Evolutionary conservation across 2,113 vertebrate genomes (phyloP).

Genomic region (Hippocampus abdominalis): DNA sequence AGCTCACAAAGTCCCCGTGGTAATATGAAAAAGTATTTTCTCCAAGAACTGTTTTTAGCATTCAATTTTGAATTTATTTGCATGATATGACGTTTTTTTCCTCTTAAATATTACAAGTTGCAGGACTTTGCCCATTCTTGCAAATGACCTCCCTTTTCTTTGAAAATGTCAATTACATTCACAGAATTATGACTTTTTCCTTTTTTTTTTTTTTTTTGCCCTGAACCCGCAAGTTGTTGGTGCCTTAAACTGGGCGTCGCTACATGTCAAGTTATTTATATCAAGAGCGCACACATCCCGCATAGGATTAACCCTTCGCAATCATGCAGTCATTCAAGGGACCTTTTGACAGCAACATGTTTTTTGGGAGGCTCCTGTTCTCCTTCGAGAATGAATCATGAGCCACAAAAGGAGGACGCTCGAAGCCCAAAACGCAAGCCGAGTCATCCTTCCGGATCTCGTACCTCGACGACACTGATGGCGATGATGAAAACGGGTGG

Average conservation of each 20-base stretch:
- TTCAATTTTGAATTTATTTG: too few species aligned
- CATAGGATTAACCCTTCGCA: neutral
- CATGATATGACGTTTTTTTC: too few species aligned
- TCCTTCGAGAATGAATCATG: neutral
- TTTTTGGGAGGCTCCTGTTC: neutral
- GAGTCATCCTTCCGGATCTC: neutral
- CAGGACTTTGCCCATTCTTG: too few species aligned
- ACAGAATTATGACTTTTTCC: too few species aligned
- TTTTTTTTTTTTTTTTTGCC: too few species aligned
- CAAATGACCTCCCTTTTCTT: too few species aligned
- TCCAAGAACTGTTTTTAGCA: too few species aligned
- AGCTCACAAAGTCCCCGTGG: too few species aligned
- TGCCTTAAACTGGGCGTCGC: neutral
- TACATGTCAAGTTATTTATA: neutral
- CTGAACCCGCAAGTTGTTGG: too few species aligned
- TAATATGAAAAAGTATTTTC: too few species aligned
- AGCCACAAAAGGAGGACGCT: neutral
- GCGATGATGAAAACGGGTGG: slow-evolving; percentile 85
- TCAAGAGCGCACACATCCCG: neutral
- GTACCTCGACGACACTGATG: slow-evolving; percentile 83
- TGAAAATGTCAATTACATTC: too few species aligned
- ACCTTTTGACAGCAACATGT: neutral
- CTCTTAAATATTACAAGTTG: too few species aligned
- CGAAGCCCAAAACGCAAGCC: neutral
- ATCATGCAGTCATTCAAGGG: neutral